Evolutionary conservation across 1,140 invertebrate genomes (phyloP).

Genomic region (Notospermus geniculatus): DNA sequence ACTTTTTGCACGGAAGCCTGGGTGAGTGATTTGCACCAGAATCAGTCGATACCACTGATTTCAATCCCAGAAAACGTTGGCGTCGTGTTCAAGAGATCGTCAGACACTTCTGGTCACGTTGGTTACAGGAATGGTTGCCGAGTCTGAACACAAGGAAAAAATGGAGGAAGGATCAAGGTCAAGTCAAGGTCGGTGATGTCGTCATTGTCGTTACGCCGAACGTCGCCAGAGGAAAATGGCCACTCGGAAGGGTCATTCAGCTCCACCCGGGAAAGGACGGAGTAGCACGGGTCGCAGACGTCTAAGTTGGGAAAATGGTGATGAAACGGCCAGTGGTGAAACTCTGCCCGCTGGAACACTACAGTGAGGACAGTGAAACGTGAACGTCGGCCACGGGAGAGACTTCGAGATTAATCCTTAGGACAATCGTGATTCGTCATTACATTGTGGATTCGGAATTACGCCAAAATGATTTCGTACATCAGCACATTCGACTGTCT

Average conservation of each 20-base stretch:
- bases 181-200: slow-evolving; percentile 9
- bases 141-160: neutral
- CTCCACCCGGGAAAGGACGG: slow-evolving; percentile 12
- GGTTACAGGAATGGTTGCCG: slow-evolving; percentile 17
- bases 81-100: slow-evolving; percentile 13
- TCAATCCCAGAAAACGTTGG: slow-evolving; percentile 12
- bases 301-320: neutral
- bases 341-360: slow-evolving; percentile 7
- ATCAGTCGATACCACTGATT: neutral
- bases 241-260: slow-evolving; percentile 10
- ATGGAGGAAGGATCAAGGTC: neutral
- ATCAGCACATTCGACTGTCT: too few relatives aligned
- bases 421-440: too few relatives aligned
- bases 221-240: slow-evolving; percentile 11
- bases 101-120: slow-evolving; percentile 16
- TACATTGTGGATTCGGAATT: too few relatives aligned
- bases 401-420: too few relatives aligned
- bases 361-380: too few relatives aligned
- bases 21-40: slow-evolving; percentile 16
- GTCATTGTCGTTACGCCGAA: slow-evolving; percentile 8
- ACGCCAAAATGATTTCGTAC: too few relatives aligned
- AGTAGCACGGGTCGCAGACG: slow-evolving; percentile 9
- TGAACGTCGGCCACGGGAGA: too few relatives aligned
- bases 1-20: slow-evolving; percentile 29
- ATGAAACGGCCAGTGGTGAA: neutral